Evolutionary conservation across 2,797 vertebrate species (phyloP), one percentile per base, ranked within the genome.

Genomic region (Lateolabrax maculatus): DNA sequence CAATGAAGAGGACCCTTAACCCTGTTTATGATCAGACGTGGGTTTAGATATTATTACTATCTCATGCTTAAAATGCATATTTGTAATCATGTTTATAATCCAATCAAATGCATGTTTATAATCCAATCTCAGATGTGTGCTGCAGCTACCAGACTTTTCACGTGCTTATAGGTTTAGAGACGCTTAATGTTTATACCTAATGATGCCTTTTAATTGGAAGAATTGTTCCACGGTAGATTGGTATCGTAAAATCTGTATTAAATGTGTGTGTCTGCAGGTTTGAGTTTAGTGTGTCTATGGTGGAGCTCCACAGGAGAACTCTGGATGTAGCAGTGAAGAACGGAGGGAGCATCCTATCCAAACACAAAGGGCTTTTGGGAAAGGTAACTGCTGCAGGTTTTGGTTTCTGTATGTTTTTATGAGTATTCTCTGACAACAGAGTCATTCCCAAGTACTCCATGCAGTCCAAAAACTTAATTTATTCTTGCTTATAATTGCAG

Each of bases 261-360:
- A 51, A 37, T 57, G 53, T 71, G 48, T 61, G 31, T 53, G 49
- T 65, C 27, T 76, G 31, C 36, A 95, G 97, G 87, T 98, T 99
- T 94, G 98, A 99, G 90, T 99, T 99, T 84, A 98, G 94, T 67
- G 97, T 99, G n/a, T 97, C 98, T 0, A 91, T 96, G 53, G 96
- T 97, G 60, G 98, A 99, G 83, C 96, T 98, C 41, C 96, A 97
- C 86, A 96, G 96, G 87, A 97, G 98, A 86, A 98, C 95, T 9
- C 91, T 99, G 87, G 98, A 99, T 76, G 96, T 99, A 66, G 97
- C 98, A 0, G 98, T 99, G 74, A 99, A 99, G 92, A 99, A 99
- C 73, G 96, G 97, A 29, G 97, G 98, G 6, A 97, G 97, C 69
- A 96, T 99, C 89, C 90, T 99, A 86, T 98, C 97, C 90, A 99